phyloP scores from a whole-genome alignment of 2,888 invertebrate genomes.

The Scrobipalpa costella region DNA sequence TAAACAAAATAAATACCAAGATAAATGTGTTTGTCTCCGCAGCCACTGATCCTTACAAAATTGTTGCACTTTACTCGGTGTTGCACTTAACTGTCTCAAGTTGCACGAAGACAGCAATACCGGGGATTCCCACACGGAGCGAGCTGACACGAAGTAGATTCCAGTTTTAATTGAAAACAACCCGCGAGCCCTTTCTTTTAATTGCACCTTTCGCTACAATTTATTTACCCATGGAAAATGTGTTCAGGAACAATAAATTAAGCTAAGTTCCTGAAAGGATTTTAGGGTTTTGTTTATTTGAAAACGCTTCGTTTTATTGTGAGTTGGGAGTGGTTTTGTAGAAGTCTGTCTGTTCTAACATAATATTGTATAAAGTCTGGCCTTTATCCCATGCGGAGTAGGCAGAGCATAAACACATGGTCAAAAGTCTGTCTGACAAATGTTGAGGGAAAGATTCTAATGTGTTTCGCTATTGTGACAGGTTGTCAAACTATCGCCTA shows the following conservation, averaged over 20 bases:
- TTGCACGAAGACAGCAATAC: slow-evolving; percentile 45
- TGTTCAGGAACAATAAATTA: neutral
- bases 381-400: no score
- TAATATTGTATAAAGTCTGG: neutral
- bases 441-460: no score
- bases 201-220: slow-evolving; percentile 6
- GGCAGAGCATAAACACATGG: no score
- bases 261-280: neutral
- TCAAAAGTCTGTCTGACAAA: no score
- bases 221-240: slow-evolving; percentile 15
- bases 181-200: slow-evolving; percentile 67
- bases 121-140: slow-evolving; percentile 57
- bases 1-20: no score
- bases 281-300: slow-evolving; percentile 4
- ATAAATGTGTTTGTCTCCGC: slow-evolving; percentile 27
- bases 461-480: no score
- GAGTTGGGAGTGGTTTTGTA: neutral
- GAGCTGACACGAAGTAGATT: slow-evolving; percentile 48
- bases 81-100: slow-evolving; percentile 7
- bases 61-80: slow-evolving; percentile 59
- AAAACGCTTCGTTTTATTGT: neutral
- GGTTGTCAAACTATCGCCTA: no score
- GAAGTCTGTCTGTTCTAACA: no score
- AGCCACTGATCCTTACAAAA: slow-evolving; percentile 54
- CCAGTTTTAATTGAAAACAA: slow-evolving; percentile 76